Percentiles rank a stretch among this genome's conserved stretches.
Conservation (phyloP, 2,797 vertebrate species). For the Helicolenus hilgendorfi region DNA sequence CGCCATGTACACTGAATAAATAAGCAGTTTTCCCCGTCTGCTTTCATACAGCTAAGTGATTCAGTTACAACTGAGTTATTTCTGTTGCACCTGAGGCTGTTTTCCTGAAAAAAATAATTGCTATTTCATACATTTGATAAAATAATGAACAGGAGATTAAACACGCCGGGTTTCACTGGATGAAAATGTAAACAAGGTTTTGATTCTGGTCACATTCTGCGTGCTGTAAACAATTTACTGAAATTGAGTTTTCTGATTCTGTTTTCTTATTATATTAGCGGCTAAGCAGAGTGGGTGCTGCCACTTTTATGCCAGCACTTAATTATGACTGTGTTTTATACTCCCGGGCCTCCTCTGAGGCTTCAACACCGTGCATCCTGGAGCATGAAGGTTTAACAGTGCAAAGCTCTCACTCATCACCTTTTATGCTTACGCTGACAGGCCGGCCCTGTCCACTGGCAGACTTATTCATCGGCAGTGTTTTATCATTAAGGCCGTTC, state of each 20-base stretch:
- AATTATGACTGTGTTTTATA: constrained; percentile 67
- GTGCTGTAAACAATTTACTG: neutral
- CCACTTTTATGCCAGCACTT: constrained; percentile 45
- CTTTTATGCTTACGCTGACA: constrained; percentile 80
- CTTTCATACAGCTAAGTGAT: neutral
- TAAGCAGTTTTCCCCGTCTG: neutral
- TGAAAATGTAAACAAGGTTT: constrained; percentile 8
- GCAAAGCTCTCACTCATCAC: constrained; percentile 83
- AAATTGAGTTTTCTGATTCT: constrained; percentile 33
- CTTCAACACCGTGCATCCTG: constrained; percentile 60
- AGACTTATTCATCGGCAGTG: constrained; percentile 68
- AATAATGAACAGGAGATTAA: constrained; percentile 15
- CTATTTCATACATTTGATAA: neutral
- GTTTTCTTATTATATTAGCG: constrained; percentile 9
- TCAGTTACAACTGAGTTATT: neutral
- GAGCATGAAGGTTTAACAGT: constrained; percentile 80
- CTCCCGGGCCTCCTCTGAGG: constrained; percentile 44
- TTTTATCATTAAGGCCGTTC: constrained; percentile 79
- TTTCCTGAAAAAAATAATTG: neutral
- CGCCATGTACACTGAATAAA: neutral
- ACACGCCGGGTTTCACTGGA: neutral
- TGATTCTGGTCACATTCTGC: constrained; percentile 28
- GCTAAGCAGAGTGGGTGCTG: constrained; percentile 18
- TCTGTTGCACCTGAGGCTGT: neutral
- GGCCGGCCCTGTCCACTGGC: constrained; percentile 71